phyloP scores from a whole-genome alignment of 2,113 vertebrate species.

The Xenopus borealis region DNA sequence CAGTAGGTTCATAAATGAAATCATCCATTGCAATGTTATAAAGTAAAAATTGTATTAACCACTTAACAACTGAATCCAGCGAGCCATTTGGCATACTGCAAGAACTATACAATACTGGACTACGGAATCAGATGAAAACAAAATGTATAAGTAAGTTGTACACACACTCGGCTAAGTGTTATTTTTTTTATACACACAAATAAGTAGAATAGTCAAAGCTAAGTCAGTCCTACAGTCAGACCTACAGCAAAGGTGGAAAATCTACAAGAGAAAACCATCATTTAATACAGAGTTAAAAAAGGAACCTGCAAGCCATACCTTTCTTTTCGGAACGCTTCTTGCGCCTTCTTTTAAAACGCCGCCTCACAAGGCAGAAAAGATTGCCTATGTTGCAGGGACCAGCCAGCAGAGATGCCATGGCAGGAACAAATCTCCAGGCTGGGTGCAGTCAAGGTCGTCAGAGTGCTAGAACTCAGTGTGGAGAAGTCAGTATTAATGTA shows the following conservation, averaged over 20 bases:
- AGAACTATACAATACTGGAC: too few relatives aligned
- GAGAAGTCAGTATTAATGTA: constrained; percentile 11
- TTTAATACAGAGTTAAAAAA: background rate
- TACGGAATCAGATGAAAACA: too few relatives aligned
- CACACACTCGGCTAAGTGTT: background rate
- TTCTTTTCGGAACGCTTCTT: constrained; percentile 72
- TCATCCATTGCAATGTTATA: too few relatives aligned
- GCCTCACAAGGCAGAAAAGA: constrained; percentile 59
- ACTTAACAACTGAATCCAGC: too few relatives aligned
- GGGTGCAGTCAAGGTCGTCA: background rate
- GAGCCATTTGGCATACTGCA: too few relatives aligned
- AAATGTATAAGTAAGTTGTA: too few relatives aligned
- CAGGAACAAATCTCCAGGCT: background rate
- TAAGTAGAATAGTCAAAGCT: background rate
- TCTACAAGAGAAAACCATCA: too few relatives aligned
- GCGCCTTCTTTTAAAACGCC: constrained; percentile 69
- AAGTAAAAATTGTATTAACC: too few relatives aligned
- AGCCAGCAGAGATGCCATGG: constrained; percentile 63
- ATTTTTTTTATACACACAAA: constrained; percentile 1
- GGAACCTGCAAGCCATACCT: constrained; percentile 63
- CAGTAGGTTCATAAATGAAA: too few relatives aligned
- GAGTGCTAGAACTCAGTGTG: background rate
- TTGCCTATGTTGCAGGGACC: constrained; percentile 54
- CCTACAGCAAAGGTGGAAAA: background rate
- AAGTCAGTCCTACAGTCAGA: too few relatives aligned